These are phyloP conservation scores for Tachysurus vachellii DNA, from an alignment of 2,113 vertebrate genomes.

Conservation along the genomic window DNA sequence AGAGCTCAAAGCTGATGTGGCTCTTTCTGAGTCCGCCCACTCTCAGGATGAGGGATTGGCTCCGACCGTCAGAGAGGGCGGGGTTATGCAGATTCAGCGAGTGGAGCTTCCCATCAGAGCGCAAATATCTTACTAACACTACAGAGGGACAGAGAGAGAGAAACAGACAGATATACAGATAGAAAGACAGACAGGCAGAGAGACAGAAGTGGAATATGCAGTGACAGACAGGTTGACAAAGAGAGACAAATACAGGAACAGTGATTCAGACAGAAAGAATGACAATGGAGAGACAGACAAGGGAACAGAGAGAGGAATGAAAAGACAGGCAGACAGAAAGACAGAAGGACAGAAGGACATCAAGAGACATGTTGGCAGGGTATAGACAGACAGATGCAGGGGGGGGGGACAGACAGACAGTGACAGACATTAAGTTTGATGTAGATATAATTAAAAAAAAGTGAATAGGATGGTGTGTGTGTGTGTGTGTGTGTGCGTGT, in stretches of 20 bases:
- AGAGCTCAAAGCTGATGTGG: conserved; percentile 77
- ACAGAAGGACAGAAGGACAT: background rate
- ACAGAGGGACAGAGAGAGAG: background rate
- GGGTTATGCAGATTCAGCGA: conserved; percentile 82
- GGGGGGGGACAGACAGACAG: background rate
- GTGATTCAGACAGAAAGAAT: too few species aligned
- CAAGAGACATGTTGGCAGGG: background rate
- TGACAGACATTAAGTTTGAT: background rate
- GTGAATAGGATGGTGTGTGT: background rate
- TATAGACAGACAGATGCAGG: background rate
- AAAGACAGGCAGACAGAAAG: background rate
- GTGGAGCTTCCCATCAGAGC: conserved; percentile 81
- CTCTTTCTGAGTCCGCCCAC: conserved; percentile 74
- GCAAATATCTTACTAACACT: conserved; percentile 83
- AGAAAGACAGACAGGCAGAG: background rate
- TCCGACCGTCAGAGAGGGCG: conserved; percentile 75
- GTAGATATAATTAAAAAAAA: background rate
- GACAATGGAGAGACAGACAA: background rate
- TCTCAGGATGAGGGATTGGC: conserved; percentile 77
- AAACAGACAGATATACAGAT: background rate
- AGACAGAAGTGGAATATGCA: background rate
- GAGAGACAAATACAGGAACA: background rate
- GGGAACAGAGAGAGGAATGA: background rate
- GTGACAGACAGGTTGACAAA: background rate
- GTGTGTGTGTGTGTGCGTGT: background rate